A percentile compares a stretch with the other conserved stretches of the same genome.
Evolutionary conservation across 2,797 vertebrate species (phyloP).

Genomic region (Botia almorhae): DNA sequence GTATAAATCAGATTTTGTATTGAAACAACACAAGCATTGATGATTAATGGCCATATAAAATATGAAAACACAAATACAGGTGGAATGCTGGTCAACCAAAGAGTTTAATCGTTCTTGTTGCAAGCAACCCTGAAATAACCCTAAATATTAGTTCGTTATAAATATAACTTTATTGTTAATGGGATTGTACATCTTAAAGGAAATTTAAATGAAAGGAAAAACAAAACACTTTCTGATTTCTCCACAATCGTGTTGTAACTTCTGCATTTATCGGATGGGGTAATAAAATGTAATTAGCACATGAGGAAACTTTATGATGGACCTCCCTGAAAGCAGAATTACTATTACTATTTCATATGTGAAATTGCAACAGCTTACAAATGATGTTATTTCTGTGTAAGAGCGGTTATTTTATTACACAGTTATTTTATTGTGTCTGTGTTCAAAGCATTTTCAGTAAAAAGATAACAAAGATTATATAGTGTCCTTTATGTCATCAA

Average conservation of each 20-base stretch:
- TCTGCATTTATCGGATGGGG: constrained; percentile 6
- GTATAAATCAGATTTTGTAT: not conserved
- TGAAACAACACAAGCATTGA: not conserved
- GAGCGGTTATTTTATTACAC: not conserved
- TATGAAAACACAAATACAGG: not conserved
- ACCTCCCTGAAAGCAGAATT: not conserved
- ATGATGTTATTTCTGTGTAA: not conserved
- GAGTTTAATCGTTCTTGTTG: not conserved
- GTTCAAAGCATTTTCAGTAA: too few relatives aligned
- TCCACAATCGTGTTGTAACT: constrained; percentile 14
- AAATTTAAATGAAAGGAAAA: not conserved
- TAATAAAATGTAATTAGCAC: constrained; percentile 21
- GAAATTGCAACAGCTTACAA: not conserved
- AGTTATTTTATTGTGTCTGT: not conserved
- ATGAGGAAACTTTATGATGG: not conserved
- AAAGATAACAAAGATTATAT: too few relatives aligned
- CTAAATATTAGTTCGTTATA: not conserved
- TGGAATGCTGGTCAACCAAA: not conserved
- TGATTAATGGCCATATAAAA: not conserved
- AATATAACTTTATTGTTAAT: not conserved
- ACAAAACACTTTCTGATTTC: not conserved
- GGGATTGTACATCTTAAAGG: not conserved
- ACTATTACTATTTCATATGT: not conserved
- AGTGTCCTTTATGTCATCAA: too few relatives aligned
- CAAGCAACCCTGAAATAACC: constrained; percentile 14